Percentiles rank a stretch among this genome's conserved stretches.
These are phyloP conservation scores for Ichneumon xanthorius DNA, from an alignment of 2,888 invertebrate species.

Conservation along the genomic window DNA sequence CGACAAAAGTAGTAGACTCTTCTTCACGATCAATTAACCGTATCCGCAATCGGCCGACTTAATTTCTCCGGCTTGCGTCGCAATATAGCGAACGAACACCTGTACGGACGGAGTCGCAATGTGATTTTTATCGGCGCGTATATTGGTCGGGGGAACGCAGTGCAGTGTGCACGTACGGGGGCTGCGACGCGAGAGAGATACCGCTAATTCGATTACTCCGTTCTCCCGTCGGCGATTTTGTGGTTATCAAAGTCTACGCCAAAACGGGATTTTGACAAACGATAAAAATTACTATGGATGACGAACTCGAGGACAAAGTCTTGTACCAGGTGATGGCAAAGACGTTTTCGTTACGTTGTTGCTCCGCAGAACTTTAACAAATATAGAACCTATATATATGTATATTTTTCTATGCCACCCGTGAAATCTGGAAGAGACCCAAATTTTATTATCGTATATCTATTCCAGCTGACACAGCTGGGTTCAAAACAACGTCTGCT, in stretches of 20 bases:
- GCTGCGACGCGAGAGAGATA: not conserved
- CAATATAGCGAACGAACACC: slow-evolving; percentile 41
- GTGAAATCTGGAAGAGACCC: slow-evolving; percentile 27
- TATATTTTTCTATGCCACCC: slow-evolving; percentile 11
- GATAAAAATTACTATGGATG: slow-evolving; percentile 89
- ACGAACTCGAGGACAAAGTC: slow-evolving; percentile 95
- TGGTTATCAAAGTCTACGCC: not conserved
- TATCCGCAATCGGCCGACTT: not conserved
- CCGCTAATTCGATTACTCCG: slow-evolving; percentile 3
- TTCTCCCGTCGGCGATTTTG: not conserved
- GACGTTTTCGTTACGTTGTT: slow-evolving; percentile 48
- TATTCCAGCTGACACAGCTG: slow-evolving; percentile 19
- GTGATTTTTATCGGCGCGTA: slow-evolving; percentile 39
- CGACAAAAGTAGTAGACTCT: not conserved
- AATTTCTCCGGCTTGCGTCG: slow-evolving; percentile 11
- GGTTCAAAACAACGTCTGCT: slow-evolving; percentile 1
- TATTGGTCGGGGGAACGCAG: slow-evolving; percentile 3
- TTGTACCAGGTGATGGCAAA: slow-evolving; percentile 88
- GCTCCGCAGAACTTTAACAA: slow-evolving; percentile 7
- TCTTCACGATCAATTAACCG: not conserved
- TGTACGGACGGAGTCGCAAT: slow-evolving; percentile 46
- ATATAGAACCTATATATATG: slow-evolving; percentile 24
- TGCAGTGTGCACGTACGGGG: slow-evolving; percentile 14
- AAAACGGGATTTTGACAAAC: slow-evolving; percentile 1
- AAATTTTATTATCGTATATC: slow-evolving; percentile 21